Base-by-base conservation (phyloP, 2,113 vertebrate species). In the Rhynchomys soricoides region DNA sequence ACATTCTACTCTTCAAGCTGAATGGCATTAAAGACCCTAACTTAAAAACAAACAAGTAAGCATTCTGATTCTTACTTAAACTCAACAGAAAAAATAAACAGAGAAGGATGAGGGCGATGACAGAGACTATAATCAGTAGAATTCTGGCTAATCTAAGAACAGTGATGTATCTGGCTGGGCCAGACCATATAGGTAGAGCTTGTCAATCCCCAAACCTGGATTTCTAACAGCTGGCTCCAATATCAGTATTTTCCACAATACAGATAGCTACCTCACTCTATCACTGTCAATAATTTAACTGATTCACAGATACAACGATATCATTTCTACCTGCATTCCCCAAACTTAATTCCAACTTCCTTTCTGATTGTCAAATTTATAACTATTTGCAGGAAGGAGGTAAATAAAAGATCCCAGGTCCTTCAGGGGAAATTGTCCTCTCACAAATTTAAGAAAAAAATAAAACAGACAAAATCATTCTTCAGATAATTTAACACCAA, bases 401-500 rank as follows among this genome's bases (percentile, higher is more conserved):
- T 83, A 62, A 73, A 90, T 59, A 77, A 79, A 24, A 92, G 86
- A 78, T 59, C 1, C 17, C 3, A 16, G 10, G 2, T 88, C 77
- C 86, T 64, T 16, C 71, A 93, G 77, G 11, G 70, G 9, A 93
- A 97, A 73, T 43, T 57, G 83, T 45, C 91, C 16, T 5, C 3
- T 15, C 34, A 66, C n/a, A 91, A 17, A n/a, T n/a, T n/a, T n/a
- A n/a, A n/a, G n/a, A n/a, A n/a, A n/a, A n/a, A n/a, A n/a, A n/a
- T n/a, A n/a, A n/a, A n/a, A n/a, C n/a, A n/a, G n/a, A 66, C 29
- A 66, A 31, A 66, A 66, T 5, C 86, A 91, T 12, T 89, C 82
- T 96, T 77, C 55, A 88, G 66, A 88, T 12, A 78, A 24, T 64
- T 78, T 89, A 96, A 82, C 59, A 94, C 31, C 24, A 71, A 90